These are phyloP conservation scores for Drosophila paracracens DNA, from an alignment of 2,888 invertebrate genomes.

Conservation along the genomic window DNA sequence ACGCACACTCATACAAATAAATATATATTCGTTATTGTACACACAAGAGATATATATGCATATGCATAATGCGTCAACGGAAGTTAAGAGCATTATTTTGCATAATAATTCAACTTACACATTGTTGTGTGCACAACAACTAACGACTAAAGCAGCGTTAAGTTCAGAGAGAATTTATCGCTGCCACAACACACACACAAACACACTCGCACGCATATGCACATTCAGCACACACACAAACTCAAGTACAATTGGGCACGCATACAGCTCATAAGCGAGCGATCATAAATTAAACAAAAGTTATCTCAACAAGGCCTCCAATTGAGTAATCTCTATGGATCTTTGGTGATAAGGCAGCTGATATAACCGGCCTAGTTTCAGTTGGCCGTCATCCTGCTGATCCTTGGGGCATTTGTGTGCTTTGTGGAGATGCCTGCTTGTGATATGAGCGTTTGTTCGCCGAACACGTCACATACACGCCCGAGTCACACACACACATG, in stretches of 20 bases:
- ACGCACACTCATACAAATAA: neutral
- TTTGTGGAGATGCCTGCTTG: constrained; percentile 14
- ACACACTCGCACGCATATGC: constrained; percentile 27
- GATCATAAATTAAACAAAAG: constrained; percentile 75
- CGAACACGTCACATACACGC: constrained; percentile 81
- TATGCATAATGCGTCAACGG: constrained; percentile 71
- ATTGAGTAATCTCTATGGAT: constrained; percentile 8
- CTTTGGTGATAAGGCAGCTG: neutral
- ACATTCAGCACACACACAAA: constrained; percentile 24
- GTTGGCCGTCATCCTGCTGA: constrained; percentile 28
- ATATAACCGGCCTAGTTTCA: constrained; percentile 9
- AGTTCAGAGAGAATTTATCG: constrained; percentile 68
- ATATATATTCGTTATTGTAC: constrained; percentile 17
- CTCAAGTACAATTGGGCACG: constrained; percentile 73
- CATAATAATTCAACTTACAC: constrained; percentile 80
- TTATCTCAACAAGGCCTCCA: constrained; percentile 59
- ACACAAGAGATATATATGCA: constrained; percentile 15
- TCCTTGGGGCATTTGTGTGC: constrained; percentile 41
- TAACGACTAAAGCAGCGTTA: constrained; percentile 42
- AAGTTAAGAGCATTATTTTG: constrained; percentile 78
- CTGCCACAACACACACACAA: constrained; percentile 43
- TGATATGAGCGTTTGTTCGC: constrained; percentile 53
- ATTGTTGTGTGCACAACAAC: constrained; percentile 41
- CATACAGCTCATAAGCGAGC: constrained; percentile 56
- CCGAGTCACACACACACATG: constrained; percentile 55